phyloP scores from a whole-genome alignment of 2,113 vertebrate genomes.

The Ancistrus triradiatus region DNA sequence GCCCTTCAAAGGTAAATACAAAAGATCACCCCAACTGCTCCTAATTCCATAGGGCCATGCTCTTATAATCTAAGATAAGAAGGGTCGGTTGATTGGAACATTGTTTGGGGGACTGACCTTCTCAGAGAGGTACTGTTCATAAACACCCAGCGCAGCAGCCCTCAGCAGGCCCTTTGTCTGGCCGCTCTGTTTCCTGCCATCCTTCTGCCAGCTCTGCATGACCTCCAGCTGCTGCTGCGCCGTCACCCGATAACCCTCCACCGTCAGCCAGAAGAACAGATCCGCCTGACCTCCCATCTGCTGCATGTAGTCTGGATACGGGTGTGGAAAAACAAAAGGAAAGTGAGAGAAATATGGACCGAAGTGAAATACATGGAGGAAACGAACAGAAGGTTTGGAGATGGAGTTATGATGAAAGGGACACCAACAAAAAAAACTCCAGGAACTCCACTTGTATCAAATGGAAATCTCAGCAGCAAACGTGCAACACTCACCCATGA shows the following conservation, averaged over 20 bases:
- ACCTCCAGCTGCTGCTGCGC: constrained; percentile 96
- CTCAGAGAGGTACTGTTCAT: constrained; percentile 96
- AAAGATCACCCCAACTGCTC: too few relatives aligned
- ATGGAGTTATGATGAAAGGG: too few relatives aligned
- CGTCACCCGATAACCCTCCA: constrained; percentile 96
- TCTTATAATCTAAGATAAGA: too few relatives aligned
- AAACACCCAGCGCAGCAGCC: constrained; percentile 91
- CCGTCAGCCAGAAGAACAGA: constrained; percentile 99
- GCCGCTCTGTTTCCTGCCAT: constrained; percentile 85
- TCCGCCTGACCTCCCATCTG: constrained; percentile 92
- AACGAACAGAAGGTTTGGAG: too few relatives aligned
- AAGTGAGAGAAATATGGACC: background rate
- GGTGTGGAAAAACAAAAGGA: background rate
- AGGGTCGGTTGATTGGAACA: too few relatives aligned
- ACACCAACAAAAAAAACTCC: too few relatives aligned
- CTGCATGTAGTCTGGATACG: constrained; percentile 91
- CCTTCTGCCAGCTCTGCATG: constrained; percentile 79
- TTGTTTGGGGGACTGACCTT: constrained; percentile 61
- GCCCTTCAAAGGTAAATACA: too few relatives aligned
- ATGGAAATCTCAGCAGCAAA: background rate
- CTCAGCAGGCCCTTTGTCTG: constrained; percentile 89
- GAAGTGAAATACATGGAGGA: background rate
- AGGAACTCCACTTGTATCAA: too few relatives aligned
- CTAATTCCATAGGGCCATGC: too few relatives aligned
- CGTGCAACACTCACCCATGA: constrained; percentile 84